These are phyloP conservation scores for Aegotheles bennettii DNA, from an alignment of 2,113 vertebrate species.

Conservation along the genomic window DNA sequence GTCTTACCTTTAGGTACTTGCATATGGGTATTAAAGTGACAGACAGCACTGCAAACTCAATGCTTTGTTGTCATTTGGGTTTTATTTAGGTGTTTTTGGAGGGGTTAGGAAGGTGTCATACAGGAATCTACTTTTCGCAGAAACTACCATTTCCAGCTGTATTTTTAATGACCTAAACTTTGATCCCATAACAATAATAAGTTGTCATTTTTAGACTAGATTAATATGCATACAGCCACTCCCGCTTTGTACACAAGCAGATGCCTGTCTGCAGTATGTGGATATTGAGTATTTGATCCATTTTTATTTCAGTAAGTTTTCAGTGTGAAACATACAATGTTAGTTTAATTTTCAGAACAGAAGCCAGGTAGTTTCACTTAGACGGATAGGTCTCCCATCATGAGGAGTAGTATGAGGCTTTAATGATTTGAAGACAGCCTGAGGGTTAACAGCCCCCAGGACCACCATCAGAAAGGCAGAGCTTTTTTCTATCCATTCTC, in stretches of 20 bases:
- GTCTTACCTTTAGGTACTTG: background rate
- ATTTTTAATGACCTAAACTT: background rate
- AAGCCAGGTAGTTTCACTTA: background rate
- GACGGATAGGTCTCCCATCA: background rate
- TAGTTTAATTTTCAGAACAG: background rate
- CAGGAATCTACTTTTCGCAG: background rate
- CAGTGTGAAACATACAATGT: background rate
- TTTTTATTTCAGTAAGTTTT: background rate
- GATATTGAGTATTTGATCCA: background rate
- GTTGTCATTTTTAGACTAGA: background rate
- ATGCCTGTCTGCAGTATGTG: background rate
- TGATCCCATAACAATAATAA: background rate
- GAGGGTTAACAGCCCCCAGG: background rate
- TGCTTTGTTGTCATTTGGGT: background rate
- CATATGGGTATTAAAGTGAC: background rate
- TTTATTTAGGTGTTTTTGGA: background rate
- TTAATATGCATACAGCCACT: background rate
- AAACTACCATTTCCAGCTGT: background rate
- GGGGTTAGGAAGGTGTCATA: background rate
- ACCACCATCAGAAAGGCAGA: background rate
- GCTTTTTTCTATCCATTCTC: background rate
- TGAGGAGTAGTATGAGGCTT: rapidly evolving
- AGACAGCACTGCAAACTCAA: background rate
- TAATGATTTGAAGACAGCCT: background rate
- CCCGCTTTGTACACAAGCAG: background rate